Evolutionary conservation across 2,888 invertebrate genomes (phyloP).

Genomic region (Melinopterus prodromus): DNA sequence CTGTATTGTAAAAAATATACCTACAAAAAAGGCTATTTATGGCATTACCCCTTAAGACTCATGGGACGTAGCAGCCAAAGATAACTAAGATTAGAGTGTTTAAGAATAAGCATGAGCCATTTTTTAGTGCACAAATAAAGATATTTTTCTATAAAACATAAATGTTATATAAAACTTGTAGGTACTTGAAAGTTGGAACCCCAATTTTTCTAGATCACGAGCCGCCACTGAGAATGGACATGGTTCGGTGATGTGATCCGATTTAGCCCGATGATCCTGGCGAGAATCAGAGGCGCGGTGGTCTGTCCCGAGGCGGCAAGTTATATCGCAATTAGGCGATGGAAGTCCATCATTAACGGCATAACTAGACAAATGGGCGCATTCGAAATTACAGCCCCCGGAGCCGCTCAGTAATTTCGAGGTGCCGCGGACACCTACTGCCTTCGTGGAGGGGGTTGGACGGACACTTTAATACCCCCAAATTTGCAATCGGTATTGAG

Average conservation of each 20-base stretch:
- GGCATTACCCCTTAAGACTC: too few species aligned
- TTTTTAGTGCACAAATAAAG: too few species aligned
- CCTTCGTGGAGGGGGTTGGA: conserved; percentile 31
- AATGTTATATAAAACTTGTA: too few species aligned
- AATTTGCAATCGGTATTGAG: conserved; percentile 31
- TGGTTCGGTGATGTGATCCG: conserved; percentile 4
- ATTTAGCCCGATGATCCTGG: conserved; percentile 4
- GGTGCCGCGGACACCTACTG: conserved; percentile 50
- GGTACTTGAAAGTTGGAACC: too few species aligned
- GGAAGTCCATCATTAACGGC: conserved; percentile 61
- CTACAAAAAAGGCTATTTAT: too few species aligned
- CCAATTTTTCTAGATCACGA: too few species aligned
- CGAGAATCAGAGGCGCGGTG: conserved; percentile 47
- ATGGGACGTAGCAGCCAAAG: too few species aligned
- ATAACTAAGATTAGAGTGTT: too few species aligned
- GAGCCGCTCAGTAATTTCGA: conserved; percentile 60
- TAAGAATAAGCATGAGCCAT: too few species aligned
- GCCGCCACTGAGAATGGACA: too few species aligned
- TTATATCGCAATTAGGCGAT: conserved; percentile 55
- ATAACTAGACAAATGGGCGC: conserved; percentile 62
- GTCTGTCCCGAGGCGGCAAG: conserved; percentile 55
- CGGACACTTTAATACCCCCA: conserved; percentile 33
- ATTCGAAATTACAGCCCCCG: conserved; percentile 56
- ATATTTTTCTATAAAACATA: too few species aligned
- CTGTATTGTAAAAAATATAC: too few species aligned